phyloP scores from a whole-genome alignment of 2,888 invertebrate genomes.

The Cyclophora punctaria region DNA sequence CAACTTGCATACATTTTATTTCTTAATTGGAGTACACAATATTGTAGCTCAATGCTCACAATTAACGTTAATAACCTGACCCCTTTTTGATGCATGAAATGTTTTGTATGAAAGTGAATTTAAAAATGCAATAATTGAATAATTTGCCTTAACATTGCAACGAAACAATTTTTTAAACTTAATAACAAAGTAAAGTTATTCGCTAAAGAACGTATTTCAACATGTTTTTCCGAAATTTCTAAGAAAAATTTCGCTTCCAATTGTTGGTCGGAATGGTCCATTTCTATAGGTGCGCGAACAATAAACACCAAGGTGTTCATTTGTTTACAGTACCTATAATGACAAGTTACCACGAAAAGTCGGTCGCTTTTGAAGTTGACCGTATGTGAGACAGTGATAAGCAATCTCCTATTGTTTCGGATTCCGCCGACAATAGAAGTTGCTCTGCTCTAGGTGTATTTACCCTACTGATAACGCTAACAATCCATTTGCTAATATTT shows the following conservation, averaged over 20 bases:
- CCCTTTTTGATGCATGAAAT: too few species aligned
- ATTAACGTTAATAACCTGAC: too few species aligned
- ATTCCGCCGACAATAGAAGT: conserved; percentile 28
- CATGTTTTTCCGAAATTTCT: conserved; percentile 2
- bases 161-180: too few species aligned
- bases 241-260: conserved; percentile 6
- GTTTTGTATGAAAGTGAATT: too few species aligned
- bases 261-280: conserved; percentile 12
- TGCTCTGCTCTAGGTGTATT: conserved; percentile 8
- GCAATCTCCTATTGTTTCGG: conserved; percentile 18
- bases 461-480: conserved; percentile 39
- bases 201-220: too few species aligned
- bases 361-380: conserved; percentile 33
- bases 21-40: too few species aligned
- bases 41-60: too few species aligned
- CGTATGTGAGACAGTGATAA: conserved; percentile 48
- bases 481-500: conserved; percentile 6
- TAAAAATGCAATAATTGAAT: too few species aligned
- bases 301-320: conserved; percentile 9
- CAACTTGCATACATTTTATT: too few species aligned
- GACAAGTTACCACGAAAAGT: conserved; percentile 19
- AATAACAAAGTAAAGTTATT: too few species aligned
- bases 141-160: too few species aligned
- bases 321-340: conserved; percentile 8
- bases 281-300: conserved; percentile 10